A percentile compares a stretch with the other conserved stretches of the same genome.
Conservation (phyloP, 1,140 invertebrate species). For the Zaprionus gabonicus region DNA sequence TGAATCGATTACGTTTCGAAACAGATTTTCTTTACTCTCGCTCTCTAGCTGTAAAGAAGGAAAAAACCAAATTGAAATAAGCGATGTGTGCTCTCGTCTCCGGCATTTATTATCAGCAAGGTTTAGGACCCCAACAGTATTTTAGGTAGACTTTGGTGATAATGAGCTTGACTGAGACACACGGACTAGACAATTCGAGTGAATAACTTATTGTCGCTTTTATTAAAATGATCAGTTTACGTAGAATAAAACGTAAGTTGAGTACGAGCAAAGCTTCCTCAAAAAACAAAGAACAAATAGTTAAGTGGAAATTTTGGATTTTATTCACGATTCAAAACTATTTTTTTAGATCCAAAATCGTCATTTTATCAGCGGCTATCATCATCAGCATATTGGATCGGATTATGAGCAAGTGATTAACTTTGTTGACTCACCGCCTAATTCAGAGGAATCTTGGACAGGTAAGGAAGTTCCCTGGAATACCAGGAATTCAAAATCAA, state of each 20-base stretch:
- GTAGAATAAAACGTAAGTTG: conserved; percentile 7
- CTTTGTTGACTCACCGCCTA: conserved; percentile 83
- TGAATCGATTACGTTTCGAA: conserved; percentile 38
- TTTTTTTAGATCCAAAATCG: conserved; percentile 71
- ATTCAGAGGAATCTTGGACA: conserved; percentile 84
- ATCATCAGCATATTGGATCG: conserved; percentile 80
- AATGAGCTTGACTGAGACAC: conserved; percentile 52
- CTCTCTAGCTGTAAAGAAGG: conserved; percentile 2
- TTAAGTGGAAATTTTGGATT: not conserved
- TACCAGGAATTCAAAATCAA: not conserved
- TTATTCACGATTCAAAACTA: not conserved
- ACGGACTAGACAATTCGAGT: conserved; percentile 46
- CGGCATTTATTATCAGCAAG: conserved; percentile 69
- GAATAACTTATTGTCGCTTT: conserved; percentile 18
- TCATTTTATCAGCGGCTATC: conserved; percentile 80
- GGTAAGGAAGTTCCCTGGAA: conserved; percentile 53
- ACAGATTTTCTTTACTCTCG: conserved; percentile 33
- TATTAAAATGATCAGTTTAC: conserved; percentile 36
- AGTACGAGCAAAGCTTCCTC: conserved; percentile 22
- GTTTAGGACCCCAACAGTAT: conserved; percentile 69
- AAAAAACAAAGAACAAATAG: not conserved
- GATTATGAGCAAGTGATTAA: conserved; percentile 84
- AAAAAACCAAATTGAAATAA: not conserved
- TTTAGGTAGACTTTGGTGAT: conserved; percentile 61
- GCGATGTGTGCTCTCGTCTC: not conserved